These are phyloP conservation scores for Cichlasoma orientale DNA, from an alignment of 2,797 vertebrate species.

Conservation along the genomic window DNA sequence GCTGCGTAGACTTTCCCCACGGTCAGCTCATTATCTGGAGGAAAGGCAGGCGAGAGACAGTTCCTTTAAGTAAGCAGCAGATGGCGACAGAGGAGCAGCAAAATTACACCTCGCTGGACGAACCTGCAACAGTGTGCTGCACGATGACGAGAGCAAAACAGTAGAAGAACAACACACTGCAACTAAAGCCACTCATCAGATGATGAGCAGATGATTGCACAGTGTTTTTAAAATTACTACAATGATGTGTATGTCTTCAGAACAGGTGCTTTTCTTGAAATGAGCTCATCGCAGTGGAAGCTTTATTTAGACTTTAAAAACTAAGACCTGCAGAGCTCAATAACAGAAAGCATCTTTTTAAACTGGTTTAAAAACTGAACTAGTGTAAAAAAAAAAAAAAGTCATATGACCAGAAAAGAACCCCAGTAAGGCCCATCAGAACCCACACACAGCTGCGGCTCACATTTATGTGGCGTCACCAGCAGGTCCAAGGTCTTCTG, in stretches of 20 bases:
- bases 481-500: conserved; percentile 92
- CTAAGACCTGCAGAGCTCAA: neutral
- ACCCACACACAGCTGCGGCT: conserved; percentile 49
- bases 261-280: neutral
- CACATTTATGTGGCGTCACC: conserved; percentile 96
- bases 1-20: conserved; percentile 98
- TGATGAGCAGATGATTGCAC: neutral
- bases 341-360: neutral
- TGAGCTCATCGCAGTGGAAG: neutral
- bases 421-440: neutral
- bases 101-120: neutral
- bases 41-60: neutral
- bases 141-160: neutral
- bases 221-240: neutral
- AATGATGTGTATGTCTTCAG: neutral
- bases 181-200: neutral
- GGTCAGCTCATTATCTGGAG: conserved; percentile 92
- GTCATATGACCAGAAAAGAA: neutral
- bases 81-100: conserved; percentile 41
- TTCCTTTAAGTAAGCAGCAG: conserved; percentile 40
- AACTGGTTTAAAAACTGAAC: neutral
- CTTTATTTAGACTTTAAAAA: neutral
- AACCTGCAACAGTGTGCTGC: neutral
- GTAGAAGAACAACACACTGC: neutral
- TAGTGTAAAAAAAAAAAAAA: neutral